These are phyloP conservation scores for Zaprionus davidi DNA, from an alignment of 1,140 invertebrate species.

Conservation along the genomic window DNA sequence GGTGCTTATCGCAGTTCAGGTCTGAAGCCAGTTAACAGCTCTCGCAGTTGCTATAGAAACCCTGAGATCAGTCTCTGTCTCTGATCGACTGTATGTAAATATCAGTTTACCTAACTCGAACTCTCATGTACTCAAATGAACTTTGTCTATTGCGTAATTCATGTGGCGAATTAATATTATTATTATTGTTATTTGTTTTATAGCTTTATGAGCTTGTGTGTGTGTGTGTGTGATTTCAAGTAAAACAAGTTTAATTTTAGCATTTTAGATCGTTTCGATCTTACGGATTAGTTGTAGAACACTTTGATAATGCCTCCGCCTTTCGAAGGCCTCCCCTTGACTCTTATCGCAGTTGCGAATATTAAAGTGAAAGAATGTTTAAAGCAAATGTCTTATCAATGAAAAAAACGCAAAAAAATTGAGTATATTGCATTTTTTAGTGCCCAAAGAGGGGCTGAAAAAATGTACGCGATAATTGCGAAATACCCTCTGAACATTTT, in stretches of 20 bases:
- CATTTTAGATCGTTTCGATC: slow-evolving; percentile 13
- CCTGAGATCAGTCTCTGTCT: slow-evolving; percentile 4
- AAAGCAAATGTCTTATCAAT: slow-evolving; percentile 32
- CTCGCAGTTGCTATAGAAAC: background rate
- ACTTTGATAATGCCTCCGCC: slow-evolving; percentile 13
- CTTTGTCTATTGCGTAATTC: slow-evolving; percentile 44
- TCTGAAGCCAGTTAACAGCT: slow-evolving; percentile 22
- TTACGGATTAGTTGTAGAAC: slow-evolving; percentile 20
- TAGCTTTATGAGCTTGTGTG: background rate
- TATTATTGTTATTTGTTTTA: background rate
- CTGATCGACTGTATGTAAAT: slow-evolving; percentile 34
- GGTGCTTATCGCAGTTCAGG: slow-evolving; percentile 31
- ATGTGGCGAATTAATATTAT: slow-evolving; percentile 7
- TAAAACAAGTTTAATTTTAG: slow-evolving; percentile 22
- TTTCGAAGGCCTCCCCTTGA: slow-evolving; percentile 3
- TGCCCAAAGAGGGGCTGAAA: slow-evolving; percentile 3
- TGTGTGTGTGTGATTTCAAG: slow-evolving; percentile 4
- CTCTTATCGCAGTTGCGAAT: background rate
- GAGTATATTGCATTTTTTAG: slow-evolving; percentile 33
- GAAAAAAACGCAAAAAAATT: background rate
- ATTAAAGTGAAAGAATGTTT: slow-evolving; percentile 2
- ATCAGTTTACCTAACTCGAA: slow-evolving; percentile 49
- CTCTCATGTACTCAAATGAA: slow-evolving; percentile 39
- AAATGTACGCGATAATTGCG: slow-evolving; percentile 26
- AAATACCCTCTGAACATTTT: slow-evolving; percentile 3